A percentile compares a stretch with the other conserved stretches of the same genome.
phyloP scores from a whole-genome alignment of 2,113 vertebrate species.

The Pseudopipra pipra region DNA sequence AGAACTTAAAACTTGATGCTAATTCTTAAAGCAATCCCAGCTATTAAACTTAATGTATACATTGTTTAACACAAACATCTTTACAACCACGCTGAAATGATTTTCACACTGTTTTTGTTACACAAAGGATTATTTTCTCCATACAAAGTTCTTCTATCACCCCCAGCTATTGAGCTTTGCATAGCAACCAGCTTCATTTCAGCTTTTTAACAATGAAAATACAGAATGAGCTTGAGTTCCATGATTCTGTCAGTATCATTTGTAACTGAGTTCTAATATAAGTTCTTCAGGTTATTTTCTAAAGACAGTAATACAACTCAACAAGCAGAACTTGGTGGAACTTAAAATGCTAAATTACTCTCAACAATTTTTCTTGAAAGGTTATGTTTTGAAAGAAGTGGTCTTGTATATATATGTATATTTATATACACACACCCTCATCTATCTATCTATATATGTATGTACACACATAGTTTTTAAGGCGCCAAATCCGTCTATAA shows the following conservation, averaged over 20 bases:
- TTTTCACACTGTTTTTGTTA: background rate
- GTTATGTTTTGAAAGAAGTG: background rate
- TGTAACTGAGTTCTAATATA: background rate
- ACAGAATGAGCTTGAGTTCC: background rate
- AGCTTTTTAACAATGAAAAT: background rate
- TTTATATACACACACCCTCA: fast-evolving
- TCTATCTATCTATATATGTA: background rate
- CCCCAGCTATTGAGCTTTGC: background rate
- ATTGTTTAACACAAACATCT: background rate
- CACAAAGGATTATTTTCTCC: background rate
- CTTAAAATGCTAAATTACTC: background rate
- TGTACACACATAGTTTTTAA: background rate
- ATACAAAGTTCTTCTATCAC: background rate
- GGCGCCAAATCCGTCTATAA: background rate
- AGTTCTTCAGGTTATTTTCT: background rate
- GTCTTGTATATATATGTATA: background rate
- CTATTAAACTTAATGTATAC: background rate
- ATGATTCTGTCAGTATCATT: background rate
- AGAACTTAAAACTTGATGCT: background rate
- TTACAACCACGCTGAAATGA: background rate
- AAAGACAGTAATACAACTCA: background rate
- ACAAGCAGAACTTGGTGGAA: background rate
- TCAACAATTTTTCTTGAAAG: background rate
- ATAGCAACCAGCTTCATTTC: background rate
- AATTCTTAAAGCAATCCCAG: background rate